These are phyloP conservation scores for Malthinus flaveolus DNA, from an alignment of 2,888 invertebrate genomes.

Conservation along the genomic window DNA sequence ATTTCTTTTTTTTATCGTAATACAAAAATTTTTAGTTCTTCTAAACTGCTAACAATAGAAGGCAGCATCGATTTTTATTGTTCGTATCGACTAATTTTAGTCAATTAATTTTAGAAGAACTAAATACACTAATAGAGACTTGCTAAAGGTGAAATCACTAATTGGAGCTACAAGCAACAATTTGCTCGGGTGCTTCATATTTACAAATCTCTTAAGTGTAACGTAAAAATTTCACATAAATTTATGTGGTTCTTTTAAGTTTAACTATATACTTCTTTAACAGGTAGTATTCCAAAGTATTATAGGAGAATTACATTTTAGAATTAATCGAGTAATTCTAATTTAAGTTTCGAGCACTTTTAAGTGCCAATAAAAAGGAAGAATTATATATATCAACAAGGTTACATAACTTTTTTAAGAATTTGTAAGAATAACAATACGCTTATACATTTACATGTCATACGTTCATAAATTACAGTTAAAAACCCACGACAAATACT, in stretches of 20 bases:
- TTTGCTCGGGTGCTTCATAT: conserved; percentile 4
- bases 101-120: conserved; percentile 24
- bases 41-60: conserved; percentile 24
- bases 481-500: conserved; percentile 16
- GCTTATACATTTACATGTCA: conserved; percentile 16
- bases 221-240: conserved; percentile 1
- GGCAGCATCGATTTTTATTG: conserved; percentile 19
- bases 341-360: conserved; percentile 13
- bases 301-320: conserved; percentile 13
- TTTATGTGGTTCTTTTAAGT: background rate
- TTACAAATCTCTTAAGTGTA: conserved; percentile 8
- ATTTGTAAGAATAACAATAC: conserved; percentile 22
- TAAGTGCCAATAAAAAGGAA: conserved; percentile 12
- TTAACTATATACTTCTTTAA: conserved; percentile 2
- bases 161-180: conserved; percentile 9
- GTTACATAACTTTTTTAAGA: conserved; percentile 20
- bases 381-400: conserved; percentile 16
- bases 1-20: conserved; percentile 13
- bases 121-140: conserved; percentile 5
- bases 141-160: conserved; percentile 7
- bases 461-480: background rate
- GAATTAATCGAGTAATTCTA: conserved; percentile 13
- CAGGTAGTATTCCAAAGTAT: conserved; percentile 8
- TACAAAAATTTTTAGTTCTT: conserved; percentile 22
- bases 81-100: conserved; percentile 17